Base-by-base conservation (phyloP, 2,797 vertebrate genomes). In the Menidia menidia region DNA sequence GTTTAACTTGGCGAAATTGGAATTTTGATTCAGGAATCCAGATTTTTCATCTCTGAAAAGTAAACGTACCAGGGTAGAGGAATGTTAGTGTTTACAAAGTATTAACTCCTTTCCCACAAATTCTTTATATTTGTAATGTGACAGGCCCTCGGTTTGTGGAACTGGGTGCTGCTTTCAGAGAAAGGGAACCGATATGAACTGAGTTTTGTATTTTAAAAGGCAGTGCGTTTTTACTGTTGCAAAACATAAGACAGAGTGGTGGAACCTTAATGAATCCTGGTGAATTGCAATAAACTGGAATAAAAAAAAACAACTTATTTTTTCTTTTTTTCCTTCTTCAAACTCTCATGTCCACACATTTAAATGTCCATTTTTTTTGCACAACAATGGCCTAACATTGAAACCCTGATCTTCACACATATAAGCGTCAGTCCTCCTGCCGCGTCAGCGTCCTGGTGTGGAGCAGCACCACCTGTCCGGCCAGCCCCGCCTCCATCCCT, bases 401-500 rank as follows among this genome's bases (percentile, higher is more conserved):
- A 14, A 30, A 30, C 1, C n/a, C 51, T 53, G 51, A 53, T 52
- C 19, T 51, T 10, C 35, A 39, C 10, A 6, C 48, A 51, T 48
- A 44, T 16, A 35, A 10, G 19, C 8, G 0, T 56, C 16, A 18
- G 39, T 35, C 5, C 53, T 16, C 30, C 55, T 56, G 18, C 45
- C 65, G n/a, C 19, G 19, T 47, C 59, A 18, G 13, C 5, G 83
- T 88, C 71, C 64, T 82, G 0, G 83, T 88, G 77, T 88, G 85
- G 33, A 98, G 92, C 53, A 97, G 69, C 70, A 98, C 89, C 0
- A 86, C 92, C 87, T 95, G 92, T 47, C 96, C 96, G 3, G 95
- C 94, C 60, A 97, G 90, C 63, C 97, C 97, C 0, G 91, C 91
- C 16, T 58, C 89, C 59, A 97, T 81, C 0, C 96, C 97, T 0